Conservation (phyloP, 2,797 vertebrate species). For the Triplophysa bombifrons region DNA sequence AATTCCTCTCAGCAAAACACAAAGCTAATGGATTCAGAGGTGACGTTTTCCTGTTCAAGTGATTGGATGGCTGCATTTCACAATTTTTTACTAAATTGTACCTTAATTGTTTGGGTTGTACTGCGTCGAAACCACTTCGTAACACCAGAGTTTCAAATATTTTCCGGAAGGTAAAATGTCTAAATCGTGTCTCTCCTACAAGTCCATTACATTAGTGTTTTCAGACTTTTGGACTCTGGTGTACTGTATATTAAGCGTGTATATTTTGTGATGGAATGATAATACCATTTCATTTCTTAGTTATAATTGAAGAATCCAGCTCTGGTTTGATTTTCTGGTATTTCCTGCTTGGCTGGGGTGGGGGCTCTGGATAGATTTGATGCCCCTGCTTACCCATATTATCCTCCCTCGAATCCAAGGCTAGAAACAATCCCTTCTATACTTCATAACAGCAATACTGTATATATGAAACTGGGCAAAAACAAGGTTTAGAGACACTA, state of each 20-base stretch:
- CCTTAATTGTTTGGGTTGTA: not conserved
- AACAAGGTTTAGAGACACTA: not conserved
- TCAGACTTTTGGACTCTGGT: not conserved
- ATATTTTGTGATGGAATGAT: not conserved
- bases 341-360: slow-evolving; percentile 68
- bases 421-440: slow-evolving; percentile 9
- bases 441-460: not conserved
- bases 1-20: not conserved
- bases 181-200: not conserved
- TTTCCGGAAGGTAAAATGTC: not conserved
- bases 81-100: not conserved
- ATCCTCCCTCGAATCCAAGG: slow-evolving; percentile 7
- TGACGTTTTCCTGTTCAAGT: not conserved
- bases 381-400: slow-evolving; percentile 39
- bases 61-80: not conserved
- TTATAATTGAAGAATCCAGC: slow-evolving; percentile 72
- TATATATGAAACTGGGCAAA: slow-evolving; percentile 1
- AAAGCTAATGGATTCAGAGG: not conserved
- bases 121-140: not conserved
- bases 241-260: not conserved
- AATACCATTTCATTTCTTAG: not conserved
- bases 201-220: not conserved
- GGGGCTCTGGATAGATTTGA: slow-evolving; percentile 16
- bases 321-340: slow-evolving; percentile 76
- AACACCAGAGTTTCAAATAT: not conserved